phyloP scores from a whole-genome alignment of 2,113 vertebrate genomes.

The Poeciliopsis prolifica region DNA sequence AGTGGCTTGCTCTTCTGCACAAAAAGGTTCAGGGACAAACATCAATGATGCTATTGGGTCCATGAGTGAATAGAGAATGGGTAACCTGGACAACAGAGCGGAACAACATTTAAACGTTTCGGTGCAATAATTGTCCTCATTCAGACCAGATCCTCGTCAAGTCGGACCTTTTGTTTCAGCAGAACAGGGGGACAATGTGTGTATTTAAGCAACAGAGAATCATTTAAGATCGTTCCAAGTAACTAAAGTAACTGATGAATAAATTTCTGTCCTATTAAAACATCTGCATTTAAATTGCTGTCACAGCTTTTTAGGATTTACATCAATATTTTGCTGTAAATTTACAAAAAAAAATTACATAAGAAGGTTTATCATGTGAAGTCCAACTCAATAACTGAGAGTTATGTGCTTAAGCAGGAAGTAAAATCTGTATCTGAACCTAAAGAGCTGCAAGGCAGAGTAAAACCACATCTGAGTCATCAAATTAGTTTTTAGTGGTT shows the following conservation, averaged over 20 bases:
- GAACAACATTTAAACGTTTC: not conserved
- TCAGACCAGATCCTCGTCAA: not conserved
- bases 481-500: constrained; percentile 11
- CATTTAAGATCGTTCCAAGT: too few species aligned
- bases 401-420: too few species aligned
- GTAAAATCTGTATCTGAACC: too few species aligned
- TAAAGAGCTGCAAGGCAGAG: not conserved
- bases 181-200: not conserved
- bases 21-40: not conserved
- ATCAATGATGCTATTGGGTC: not conserved
- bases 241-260: too few species aligned
- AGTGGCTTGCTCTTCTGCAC: not conserved
- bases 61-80: not conserved
- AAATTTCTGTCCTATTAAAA: too few species aligned
- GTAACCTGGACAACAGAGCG: not conserved
- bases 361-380: too few species aligned
- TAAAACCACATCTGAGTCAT: constrained; percentile 11
- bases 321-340: too few species aligned
- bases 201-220: not conserved
- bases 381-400: too few species aligned
- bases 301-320: too few species aligned
- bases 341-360: too few species aligned
- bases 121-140: not conserved
- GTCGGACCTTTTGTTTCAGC: too few species aligned
- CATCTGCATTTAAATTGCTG: too few species aligned